Evolutionary conservation across 2,888 invertebrate genomes (phyloP), one percentile per base, ranked within the genome.

Genomic region (Furcula furcula): DNA sequence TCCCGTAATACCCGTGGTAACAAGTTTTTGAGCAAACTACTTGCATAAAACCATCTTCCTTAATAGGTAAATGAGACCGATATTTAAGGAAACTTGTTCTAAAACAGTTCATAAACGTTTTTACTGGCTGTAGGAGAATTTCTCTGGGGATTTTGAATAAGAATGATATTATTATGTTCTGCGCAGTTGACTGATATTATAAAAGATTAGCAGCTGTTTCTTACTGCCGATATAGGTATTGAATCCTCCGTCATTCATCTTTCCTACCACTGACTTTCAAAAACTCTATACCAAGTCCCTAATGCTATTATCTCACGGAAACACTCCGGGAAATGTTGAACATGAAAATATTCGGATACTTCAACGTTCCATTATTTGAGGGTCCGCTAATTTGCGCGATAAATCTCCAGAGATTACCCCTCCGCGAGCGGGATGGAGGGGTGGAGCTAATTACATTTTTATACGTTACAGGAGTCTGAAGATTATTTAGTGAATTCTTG

Each of bases 371-470:
- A 40, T 55, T 55, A 55, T 46, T 46, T 40, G 29, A 36, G 50
- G 53, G 49, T 43, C 50, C 52, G 46, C 57, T 57, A 58, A 65
- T 65, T 65, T 55, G 30, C 39, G 49, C 59, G 43, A 62, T 65
- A 65, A 62, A 67, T 65, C 57, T 60, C 29, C 39, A 41, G 54
- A 28, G 58, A 58, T 61, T 58, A 63, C 59, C 55, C 58, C 55
- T 21, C 11, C 31, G 11, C 25, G 18, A 25, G 25, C 5, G 21
- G 12, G 15, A 12, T 9, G 29, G 40, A 50, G 56, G 56, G 53
- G 41, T 35, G 23, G 36, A 25, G 44, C 53, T 65, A 65, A 67
- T 63, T 61, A 58, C 62, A 41, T 55, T 59, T 64, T 60, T 61
- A 55, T 60, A 28, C 18, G 28, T 28, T 28, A 28, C 11, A 1